These are phyloP conservation scores for Petrocephalus zakoni DNA, from an alignment of 2,113 vertebrate species.

Conservation along the genomic window DNA sequence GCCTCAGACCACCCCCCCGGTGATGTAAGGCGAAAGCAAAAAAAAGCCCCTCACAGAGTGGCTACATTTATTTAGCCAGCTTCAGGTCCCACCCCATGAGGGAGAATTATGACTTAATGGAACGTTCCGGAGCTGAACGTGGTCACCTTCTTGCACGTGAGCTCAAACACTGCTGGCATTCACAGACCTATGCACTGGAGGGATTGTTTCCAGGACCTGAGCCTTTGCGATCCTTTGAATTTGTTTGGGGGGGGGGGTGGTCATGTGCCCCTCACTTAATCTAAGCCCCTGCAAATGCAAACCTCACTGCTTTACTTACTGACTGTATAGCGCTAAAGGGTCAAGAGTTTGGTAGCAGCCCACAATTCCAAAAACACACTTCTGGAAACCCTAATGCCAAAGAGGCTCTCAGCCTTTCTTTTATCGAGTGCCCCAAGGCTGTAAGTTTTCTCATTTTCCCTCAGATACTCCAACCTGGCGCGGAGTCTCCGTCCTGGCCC, in stretches of 20 bases:
- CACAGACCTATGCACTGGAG: neutral
- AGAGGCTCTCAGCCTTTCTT: neutral
- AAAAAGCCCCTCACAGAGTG: neutral
- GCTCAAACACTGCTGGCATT: neutral
- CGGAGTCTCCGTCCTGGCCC: neutral
- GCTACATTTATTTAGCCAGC: neutral
- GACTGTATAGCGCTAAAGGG: neutral
- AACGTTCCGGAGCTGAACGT: neutral
- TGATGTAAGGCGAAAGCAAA: neutral
- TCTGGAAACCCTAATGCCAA: neutral
- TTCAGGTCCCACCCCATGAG: neutral
- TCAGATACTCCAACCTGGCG: neutral
- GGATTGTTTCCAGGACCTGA: neutral
- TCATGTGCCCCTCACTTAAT: neutral
- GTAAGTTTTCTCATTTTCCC: neutral
- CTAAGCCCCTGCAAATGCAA: neutral
- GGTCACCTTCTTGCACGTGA: neutral
- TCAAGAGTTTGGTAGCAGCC: neutral
- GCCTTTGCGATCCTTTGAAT: neutral
- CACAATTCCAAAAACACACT: neutral
- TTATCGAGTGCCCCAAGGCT: neutral
- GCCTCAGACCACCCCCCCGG: neutral
- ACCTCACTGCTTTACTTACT: neutral
- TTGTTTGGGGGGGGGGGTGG: neutral
- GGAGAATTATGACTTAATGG: slow-evolving; percentile 2